Evolutionary conservation across 2,888 invertebrate genomes (phyloP).

Genomic region (Nymphalis polychloros): DNA sequence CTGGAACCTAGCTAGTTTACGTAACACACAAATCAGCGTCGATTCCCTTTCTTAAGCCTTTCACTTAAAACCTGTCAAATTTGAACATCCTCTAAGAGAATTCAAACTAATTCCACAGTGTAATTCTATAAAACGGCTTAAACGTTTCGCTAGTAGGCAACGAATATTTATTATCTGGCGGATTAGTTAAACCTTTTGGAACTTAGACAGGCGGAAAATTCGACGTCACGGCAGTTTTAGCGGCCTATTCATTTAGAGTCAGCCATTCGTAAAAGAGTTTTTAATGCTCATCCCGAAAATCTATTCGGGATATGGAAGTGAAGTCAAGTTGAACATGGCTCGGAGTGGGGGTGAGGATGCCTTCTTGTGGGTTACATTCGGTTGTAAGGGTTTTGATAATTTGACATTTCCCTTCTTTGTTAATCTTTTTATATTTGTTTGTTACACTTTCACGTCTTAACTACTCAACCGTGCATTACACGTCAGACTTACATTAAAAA

Average conservation of each 20-base stretch:
- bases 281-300: conserved; percentile 39
- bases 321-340: conserved; percentile 4
- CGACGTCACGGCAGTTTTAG: conserved; percentile 38
- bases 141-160: conserved; percentile 16
- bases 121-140: conserved; percentile 31
- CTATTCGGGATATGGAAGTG: conserved; percentile 29
- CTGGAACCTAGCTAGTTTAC: too few species aligned
- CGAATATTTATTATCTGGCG: conserved; percentile 39
- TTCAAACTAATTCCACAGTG: too few species aligned
- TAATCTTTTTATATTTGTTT: too few species aligned
- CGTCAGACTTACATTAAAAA: too few species aligned
- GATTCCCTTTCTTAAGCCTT: too few species aligned
- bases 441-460: too few species aligned
- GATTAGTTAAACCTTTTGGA: conserved; percentile 38
- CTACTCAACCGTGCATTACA: too few species aligned
- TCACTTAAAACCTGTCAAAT: too few species aligned
- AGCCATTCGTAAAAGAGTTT: conserved; percentile 39
- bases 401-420: not conserved
- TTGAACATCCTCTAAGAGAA: too few species aligned
- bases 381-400: not conserved
- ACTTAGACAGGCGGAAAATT: conserved; percentile 41
- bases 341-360: not conserved
- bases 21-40: too few species aligned
- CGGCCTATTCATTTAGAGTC: conserved; percentile 38
- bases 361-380: not conserved